A percentile compares a stretch with the other conserved stretches of the same genome.
These are phyloP conservation scores for Botia kubotai DNA, from an alignment of 2,797 vertebrate genomes.

Conservation along the genomic window DNA sequence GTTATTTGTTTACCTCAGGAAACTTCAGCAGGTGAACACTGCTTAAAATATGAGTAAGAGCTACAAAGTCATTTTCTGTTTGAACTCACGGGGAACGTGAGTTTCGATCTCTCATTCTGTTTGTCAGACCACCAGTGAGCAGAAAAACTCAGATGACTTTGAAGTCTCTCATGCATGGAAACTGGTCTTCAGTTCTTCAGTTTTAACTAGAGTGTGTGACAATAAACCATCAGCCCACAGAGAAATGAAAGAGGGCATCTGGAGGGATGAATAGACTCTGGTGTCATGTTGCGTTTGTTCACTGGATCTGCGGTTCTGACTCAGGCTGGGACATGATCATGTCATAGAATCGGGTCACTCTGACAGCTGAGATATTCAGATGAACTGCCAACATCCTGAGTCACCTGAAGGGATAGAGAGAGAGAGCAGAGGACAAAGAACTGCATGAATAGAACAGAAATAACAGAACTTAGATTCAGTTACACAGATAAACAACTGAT, in stretches of 20 bases:
- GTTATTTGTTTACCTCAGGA: not conserved
- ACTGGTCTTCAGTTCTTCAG: not conserved
- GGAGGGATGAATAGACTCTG: not conserved
- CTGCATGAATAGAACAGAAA: constrained; percentile 5
- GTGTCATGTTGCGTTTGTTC: not conserved
- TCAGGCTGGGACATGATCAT: constrained; percentile 13
- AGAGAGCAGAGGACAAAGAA: not conserved
- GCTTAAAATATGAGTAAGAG: not conserved
- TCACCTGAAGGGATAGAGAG: not conserved
- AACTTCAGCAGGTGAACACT: not conserved
- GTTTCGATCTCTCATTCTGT: constrained; percentile 24
- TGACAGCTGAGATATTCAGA: constrained; percentile 16
- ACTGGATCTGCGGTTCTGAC: constrained; percentile 16
- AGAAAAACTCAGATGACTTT: constrained; percentile 10
- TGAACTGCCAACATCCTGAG: not conserved
- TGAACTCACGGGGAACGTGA: constrained; percentile 14
- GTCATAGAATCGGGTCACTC: constrained; percentile 14
- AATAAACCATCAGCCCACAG: not conserved
- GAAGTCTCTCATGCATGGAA: constrained; percentile 16
- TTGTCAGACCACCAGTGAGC: not conserved
- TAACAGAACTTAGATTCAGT: constrained; percentile 22
- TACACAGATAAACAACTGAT: constrained; percentile 11
- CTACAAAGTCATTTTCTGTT: not conserved
- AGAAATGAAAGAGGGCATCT: constrained; percentile 8
- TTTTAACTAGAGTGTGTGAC: not conserved